Conservation (phyloP, 2,113 vertebrate species). For the Sialia sialis region DNA sequence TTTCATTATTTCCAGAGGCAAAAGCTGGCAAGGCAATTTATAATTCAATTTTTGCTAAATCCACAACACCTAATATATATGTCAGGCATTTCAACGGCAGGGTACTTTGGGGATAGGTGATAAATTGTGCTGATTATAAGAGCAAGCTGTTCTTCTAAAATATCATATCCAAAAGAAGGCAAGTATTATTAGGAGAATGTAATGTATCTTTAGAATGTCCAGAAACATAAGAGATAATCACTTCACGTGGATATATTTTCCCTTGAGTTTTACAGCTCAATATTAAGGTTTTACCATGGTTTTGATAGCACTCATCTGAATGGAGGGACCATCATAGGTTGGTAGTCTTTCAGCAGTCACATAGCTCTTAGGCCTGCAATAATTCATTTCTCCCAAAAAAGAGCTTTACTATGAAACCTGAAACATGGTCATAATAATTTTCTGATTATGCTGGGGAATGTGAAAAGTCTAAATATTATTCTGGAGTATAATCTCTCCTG, state of each 20-base stretch:
- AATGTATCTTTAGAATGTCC: constrained; percentile 79
- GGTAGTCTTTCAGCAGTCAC: constrained; percentile 71
- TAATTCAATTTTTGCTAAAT: constrained; percentile 90
- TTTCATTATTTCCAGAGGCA: constrained; percentile 88
- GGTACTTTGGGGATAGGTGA: constrained; percentile 83
- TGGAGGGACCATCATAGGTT: constrained; percentile 31
- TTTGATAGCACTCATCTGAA: constrained; percentile 73
- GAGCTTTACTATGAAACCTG: constrained; percentile 59
- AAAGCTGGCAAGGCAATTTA: constrained; percentile 88
- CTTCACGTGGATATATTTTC: constrained; percentile 68
- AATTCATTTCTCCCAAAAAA: constrained; percentile 67
- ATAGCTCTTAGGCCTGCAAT: constrained; percentile 51
- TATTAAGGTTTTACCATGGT: constrained; percentile 61
- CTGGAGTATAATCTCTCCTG: constrained; percentile 67
- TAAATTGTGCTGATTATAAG: constrained; percentile 86
- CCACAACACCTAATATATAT: constrained; percentile 96
- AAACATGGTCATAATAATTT: constrained; percentile 68
- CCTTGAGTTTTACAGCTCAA: constrained; percentile 60
- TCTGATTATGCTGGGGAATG: constrained; percentile 51
- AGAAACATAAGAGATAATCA: constrained; percentile 77
- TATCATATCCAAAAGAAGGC: constrained; percentile 78
- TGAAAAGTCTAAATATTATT: constrained; percentile 72
- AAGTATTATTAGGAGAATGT: constrained; percentile 76
- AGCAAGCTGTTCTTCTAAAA: constrained; percentile 82
- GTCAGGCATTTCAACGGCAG: constrained; percentile 92